phyloP scores from a whole-genome alignment of 2,888 invertebrate species.

The Aphodius granarius region DNA sequence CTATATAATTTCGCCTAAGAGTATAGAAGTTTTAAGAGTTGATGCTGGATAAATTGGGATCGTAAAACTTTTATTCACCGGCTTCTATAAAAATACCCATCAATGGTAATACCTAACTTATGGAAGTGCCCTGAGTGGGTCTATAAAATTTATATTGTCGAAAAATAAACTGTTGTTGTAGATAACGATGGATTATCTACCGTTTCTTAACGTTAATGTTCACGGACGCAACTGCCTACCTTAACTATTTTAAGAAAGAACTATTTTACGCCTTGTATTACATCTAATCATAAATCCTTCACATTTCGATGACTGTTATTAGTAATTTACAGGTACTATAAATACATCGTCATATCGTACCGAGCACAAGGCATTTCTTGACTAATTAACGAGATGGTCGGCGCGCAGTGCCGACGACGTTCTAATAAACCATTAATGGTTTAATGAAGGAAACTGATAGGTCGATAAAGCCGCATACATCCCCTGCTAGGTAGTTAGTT shows the following conservation, averaged over 20 bases:
- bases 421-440: slow-evolving; percentile 27
- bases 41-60: neutral
- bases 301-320: no score
- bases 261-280: no score
- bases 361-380: slow-evolving; percentile 1
- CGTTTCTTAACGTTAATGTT: no score
- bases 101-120: neutral
- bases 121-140: neutral
- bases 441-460: slow-evolving; percentile 25
- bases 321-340: no score
- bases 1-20: neutral
- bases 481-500: neutral
- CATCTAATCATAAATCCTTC: no score
- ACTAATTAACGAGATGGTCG: slow-evolving; percentile 1
- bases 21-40: neutral
- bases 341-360: no score
- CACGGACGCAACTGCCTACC: no score
- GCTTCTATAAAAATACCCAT: neutral
- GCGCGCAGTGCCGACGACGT: neutral
- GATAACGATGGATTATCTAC: no score
- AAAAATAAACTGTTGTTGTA: neutral
- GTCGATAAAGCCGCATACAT: slow-evolving; percentile 12
- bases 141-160: neutral
- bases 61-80: neutral
- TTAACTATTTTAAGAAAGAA: no score